These are phyloP conservation scores for Synanthedon andrenaeformis DNA, from an alignment of 2,888 invertebrate species.

Conservation along the genomic window DNA sequence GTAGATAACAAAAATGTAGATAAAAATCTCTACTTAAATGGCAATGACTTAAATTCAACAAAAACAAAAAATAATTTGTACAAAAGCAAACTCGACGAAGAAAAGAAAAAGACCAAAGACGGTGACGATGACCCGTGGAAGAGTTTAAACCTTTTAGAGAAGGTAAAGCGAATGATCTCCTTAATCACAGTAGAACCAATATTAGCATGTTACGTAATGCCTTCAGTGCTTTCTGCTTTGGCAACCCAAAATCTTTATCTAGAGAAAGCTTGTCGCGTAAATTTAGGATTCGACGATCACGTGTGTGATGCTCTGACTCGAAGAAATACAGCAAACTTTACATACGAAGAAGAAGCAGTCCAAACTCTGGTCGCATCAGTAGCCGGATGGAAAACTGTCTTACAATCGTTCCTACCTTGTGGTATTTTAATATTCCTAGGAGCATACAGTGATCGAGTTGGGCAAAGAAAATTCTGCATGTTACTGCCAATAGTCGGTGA, in stretches of 20 bases:
- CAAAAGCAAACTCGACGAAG: slow-evolving; percentile 19
- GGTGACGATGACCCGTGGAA: slow-evolving; percentile 43
- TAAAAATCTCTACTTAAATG: slow-evolving; percentile 30
- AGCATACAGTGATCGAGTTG: slow-evolving; percentile 78
- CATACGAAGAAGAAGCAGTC: slow-evolving; percentile 73
- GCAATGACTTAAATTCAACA: slow-evolving; percentile 32
- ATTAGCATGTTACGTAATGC: slow-evolving; percentile 78
- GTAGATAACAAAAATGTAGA: slow-evolving; percentile 30
- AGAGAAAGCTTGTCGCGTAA: slow-evolving; percentile 89
- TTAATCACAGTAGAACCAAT: slow-evolving; percentile 83
- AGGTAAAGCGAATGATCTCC: slow-evolving; percentile 67
- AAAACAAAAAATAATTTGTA: slow-evolving; percentile 15
- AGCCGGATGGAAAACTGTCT: slow-evolving; percentile 87
- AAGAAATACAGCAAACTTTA: slow-evolving; percentile 75
- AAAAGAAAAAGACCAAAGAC: slow-evolving; percentile 1
- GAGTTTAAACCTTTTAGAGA: slow-evolving; percentile 66
- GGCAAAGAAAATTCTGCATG: slow-evolving; percentile 84
- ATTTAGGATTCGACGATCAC: slow-evolving; percentile 77
- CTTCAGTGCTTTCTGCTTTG: slow-evolving; percentile 75
- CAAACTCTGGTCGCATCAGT: slow-evolving; percentile 83
- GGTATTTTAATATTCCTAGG: slow-evolving; percentile 85
- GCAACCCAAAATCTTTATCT: slow-evolving; percentile 88
- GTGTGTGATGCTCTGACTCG: slow-evolving; percentile 82
- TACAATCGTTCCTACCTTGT: slow-evolving; percentile 85
- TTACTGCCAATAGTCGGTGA: slow-evolving; percentile 85